phyloP scores from a whole-genome alignment of 2,113 vertebrate species.

The Sinocyclocheilus grahami region DNA sequence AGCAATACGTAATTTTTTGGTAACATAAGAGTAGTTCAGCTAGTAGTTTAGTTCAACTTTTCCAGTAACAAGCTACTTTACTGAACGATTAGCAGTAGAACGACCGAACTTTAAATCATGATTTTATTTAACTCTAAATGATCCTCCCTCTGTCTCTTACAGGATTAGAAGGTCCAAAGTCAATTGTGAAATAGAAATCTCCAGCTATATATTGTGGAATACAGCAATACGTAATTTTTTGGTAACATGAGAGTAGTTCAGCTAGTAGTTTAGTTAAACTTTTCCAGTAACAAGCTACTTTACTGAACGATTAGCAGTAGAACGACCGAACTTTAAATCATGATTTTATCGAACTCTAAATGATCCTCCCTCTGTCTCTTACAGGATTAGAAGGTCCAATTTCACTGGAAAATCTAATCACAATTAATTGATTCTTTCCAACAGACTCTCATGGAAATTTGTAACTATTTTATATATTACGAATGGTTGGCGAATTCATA shows the following conservation, averaged over 20 bases:
- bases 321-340: background rate
- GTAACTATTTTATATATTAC: background rate
- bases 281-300: background rate
- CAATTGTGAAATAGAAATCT: no score
- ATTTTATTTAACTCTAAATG: background rate
- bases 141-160: background rate
- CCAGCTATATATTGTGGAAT: background rate
- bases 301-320: background rate
- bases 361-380: background rate
- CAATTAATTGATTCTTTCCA: background rate
- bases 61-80: background rate
- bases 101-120: background rate
- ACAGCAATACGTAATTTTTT: background rate
- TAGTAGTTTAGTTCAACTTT: background rate
- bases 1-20: background rate
- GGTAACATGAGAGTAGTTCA: background rate
- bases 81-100: background rate
- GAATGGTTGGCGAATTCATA: background rate
- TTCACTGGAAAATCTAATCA: background rate
- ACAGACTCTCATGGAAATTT: background rate
- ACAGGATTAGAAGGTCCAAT: background rate
- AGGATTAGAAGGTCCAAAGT: background rate
- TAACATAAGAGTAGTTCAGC: background rate
- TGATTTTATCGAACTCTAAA: background rate
- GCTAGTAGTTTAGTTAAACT: background rate